These are phyloP conservation scores for Trypoxylon attenuatum DNA, from an alignment of 2,888 invertebrate species.

Conservation along the genomic window DNA sequence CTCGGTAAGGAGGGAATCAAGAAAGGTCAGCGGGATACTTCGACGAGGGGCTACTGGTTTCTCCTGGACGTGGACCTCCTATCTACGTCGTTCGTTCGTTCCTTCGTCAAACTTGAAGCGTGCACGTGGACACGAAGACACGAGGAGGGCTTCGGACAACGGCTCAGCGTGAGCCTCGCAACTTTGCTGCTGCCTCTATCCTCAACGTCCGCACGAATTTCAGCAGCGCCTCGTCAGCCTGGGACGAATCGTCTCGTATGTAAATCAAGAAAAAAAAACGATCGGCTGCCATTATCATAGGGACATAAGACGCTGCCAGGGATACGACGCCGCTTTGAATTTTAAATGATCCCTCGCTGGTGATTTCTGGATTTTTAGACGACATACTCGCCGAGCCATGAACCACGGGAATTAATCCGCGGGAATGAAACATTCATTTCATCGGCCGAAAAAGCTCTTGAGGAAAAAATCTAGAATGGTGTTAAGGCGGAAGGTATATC, in stretches of 20 bases:
- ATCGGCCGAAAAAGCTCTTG: background rate
- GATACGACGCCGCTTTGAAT: slow-evolving; percentile 16
- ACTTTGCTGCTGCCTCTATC: slow-evolving; percentile 33
- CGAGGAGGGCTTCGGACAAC: slow-evolving; percentile 34
- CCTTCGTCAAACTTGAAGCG: slow-evolving; percentile 53
- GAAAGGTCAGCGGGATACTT: slow-evolving; percentile 69
- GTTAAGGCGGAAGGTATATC: too few species aligned
- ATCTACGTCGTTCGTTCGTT: slow-evolving; percentile 25
- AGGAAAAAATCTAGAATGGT: too few species aligned
- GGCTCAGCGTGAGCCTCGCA: slow-evolving; percentile 54
- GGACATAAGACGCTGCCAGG: background rate
- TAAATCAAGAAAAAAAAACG: slow-evolving; percentile 27
- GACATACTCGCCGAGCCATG: background rate
- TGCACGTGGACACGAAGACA: slow-evolving; percentile 14
- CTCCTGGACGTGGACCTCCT: slow-evolving; percentile 46
- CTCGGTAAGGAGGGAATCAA: slow-evolving; percentile 53
- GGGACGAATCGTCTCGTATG: slow-evolving; percentile 17
- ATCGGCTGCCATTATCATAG: background rate
- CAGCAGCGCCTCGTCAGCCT: slow-evolving; percentile 41
- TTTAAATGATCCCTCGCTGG: slow-evolving; percentile 23
- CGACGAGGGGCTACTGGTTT: slow-evolving; percentile 70
- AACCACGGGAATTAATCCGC: background rate
- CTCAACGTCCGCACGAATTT: slow-evolving; percentile 55
- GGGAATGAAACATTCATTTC: slow-evolving; percentile 1
- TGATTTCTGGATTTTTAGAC: background rate